These are phyloP conservation scores for Brachystomella parvula DNA, from an alignment of 1,140 invertebrate species.

Conservation along the genomic window DNA sequence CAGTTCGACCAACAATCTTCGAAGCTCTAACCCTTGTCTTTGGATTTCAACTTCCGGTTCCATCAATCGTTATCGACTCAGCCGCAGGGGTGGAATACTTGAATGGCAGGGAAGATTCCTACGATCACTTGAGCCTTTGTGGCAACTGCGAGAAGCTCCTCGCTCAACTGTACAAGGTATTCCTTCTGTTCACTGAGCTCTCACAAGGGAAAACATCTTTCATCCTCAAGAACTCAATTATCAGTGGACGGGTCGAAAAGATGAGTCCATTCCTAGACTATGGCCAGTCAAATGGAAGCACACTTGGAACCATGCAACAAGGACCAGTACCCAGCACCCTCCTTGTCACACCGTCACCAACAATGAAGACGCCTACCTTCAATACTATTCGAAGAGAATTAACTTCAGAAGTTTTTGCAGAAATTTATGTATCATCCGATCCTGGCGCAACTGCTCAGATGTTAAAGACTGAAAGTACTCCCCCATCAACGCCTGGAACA, in stretches of 20 bases:
- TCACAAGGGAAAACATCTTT: background rate
- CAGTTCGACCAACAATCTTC: background rate
- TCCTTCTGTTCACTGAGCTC: background rate
- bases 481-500: background rate
- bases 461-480: background rate
- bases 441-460: background rate
- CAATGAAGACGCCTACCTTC: background rate
- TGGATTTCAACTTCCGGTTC: background rate
- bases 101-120: background rate
- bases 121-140: background rate
- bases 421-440: slow-evolving; percentile 1
- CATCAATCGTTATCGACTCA: background rate
- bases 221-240: slow-evolving; percentile 2
- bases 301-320: background rate
- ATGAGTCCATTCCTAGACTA: too few species aligned
- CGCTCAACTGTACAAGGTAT: background rate
- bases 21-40: background rate
- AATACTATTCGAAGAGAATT: background rate
- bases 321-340: background rate
- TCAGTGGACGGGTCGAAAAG: background rate
- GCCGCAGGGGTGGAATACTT: background rate
- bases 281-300: background rate
- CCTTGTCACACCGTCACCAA: background rate
- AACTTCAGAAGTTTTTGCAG: background rate
- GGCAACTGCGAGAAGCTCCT: background rate